phyloP scores from a whole-genome alignment of 2,113 vertebrate species.

The cattle (Bos taurus) region DNA sequence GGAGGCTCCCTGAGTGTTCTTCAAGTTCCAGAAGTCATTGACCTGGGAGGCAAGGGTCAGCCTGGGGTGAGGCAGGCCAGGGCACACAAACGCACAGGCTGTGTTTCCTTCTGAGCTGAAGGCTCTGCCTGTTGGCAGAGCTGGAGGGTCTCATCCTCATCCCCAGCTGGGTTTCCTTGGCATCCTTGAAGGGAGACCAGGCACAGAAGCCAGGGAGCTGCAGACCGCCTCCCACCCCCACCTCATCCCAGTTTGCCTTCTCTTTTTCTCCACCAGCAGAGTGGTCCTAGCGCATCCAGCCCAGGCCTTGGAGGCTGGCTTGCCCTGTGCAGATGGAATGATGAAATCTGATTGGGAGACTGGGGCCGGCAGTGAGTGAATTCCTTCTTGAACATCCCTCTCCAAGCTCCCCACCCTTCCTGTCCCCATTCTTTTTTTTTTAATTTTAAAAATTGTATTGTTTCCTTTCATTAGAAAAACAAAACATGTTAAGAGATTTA shows the following conservation, averaged over 20 bases:
- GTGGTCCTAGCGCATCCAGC: background rate
- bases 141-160: no score
- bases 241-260: background rate
- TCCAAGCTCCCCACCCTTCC: background rate
- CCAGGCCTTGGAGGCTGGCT: background rate
- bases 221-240: fast-evolving
- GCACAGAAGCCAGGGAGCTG: background rate
- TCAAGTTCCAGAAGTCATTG: background rate
- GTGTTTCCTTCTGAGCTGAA: constrained; percentile 12
- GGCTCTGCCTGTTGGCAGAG: background rate
- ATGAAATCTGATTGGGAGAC: background rate
- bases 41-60: background rate
- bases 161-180: background rate
- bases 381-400: background rate
- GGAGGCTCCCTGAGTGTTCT: background rate
- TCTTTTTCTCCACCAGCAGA: background rate
- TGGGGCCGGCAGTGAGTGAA: background rate
- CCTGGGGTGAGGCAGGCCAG: background rate
- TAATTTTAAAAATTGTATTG: background rate
- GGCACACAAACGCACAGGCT: background rate
- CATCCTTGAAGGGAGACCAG: background rate
- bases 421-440: background rate
- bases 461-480: constrained; percentile 10
- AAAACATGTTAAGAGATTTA: background rate
- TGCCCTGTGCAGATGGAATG: background rate